Percentiles rank a stretch among this genome's conserved stretches.
These are phyloP conservation scores for Lindbergichthys nudifrons DNA, from an alignment of 2,797 vertebrate genomes.

Conservation along the genomic window DNA sequence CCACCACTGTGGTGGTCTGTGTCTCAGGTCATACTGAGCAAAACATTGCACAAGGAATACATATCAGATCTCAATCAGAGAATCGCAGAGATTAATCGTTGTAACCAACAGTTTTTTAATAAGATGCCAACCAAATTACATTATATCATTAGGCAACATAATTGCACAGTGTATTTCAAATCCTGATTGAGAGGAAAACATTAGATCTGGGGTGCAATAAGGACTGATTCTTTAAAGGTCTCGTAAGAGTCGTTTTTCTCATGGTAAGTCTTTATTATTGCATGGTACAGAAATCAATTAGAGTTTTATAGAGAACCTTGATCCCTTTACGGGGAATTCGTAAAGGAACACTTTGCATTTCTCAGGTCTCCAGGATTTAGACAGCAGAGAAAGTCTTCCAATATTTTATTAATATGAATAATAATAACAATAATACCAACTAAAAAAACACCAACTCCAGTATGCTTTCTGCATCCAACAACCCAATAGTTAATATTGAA, in stretches of 20 bases:
- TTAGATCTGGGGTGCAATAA: slow-evolving; percentile 65
- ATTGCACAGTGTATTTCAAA: slow-evolving; percentile 65
- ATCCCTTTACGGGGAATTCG: slow-evolving; percentile 73
- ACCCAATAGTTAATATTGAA: not conserved
- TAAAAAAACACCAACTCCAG: slow-evolving; percentile 2
- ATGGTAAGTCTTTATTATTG: slow-evolving; percentile 74
- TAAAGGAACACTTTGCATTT: slow-evolving; percentile 71
- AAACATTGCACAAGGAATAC: slow-evolving; percentile 40
- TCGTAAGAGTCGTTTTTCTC: slow-evolving; percentile 66
- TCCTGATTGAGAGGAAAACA: slow-evolving; percentile 56
- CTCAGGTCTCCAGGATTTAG: slow-evolving; percentile 57
- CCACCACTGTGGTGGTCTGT: slow-evolving; percentile 37
- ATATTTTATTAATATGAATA: too few relatives aligned
- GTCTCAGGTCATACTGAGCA: slow-evolving; percentile 31
- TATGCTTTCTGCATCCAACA: not conserved
- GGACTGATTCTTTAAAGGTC: slow-evolving; percentile 66
- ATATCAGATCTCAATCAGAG: slow-evolving; percentile 34
- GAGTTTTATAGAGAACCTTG: slow-evolving; percentile 71
- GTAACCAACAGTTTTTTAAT: slow-evolving; percentile 37
- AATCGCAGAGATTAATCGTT: slow-evolving; percentile 35
- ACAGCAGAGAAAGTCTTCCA: slow-evolving; percentile 30
- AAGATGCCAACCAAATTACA: slow-evolving; percentile 54
- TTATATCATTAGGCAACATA: slow-evolving; percentile 58
- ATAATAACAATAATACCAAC: not conserved
- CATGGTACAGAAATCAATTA: slow-evolving; percentile 75